Conservation (phyloP, 2,797 vertebrate species). For the Triplophysa bombifrons region DNA sequence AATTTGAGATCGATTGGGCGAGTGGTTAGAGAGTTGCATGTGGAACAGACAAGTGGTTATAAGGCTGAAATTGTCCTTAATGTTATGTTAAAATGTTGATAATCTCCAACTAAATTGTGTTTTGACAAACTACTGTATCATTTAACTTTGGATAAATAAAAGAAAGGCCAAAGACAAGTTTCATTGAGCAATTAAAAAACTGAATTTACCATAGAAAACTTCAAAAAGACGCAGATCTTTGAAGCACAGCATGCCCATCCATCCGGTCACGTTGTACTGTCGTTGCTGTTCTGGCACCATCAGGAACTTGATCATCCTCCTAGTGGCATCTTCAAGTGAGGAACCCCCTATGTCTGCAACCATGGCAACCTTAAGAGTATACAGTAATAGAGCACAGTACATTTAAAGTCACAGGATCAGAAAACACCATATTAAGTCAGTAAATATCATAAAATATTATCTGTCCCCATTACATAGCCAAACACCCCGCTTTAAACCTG, state of each 20-base stretch:
- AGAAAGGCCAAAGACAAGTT: slow-evolving; percentile 8
- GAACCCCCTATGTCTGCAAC: neutral
- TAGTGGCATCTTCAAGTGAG: slow-evolving; percentile 1
- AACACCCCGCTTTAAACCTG: neutral
- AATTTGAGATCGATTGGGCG: too few relatives aligned
- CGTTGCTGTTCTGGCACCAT: slow-evolving; percentile 10
- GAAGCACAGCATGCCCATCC: slow-evolving; percentile 2
- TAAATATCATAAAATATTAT: slow-evolving; percentile 15
- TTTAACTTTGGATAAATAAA: slow-evolving; percentile 1
- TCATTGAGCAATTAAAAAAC: slow-evolving; percentile 16
- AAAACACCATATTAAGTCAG: slow-evolving; percentile 7
- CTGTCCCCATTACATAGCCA: slow-evolving; percentile 11
- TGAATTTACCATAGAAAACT: slow-evolving; percentile 12
- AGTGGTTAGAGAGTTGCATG: too few relatives aligned
- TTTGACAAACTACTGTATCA: neutral
- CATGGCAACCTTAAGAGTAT: slow-evolving; percentile 15
- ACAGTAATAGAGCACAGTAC: slow-evolving; percentile 17
- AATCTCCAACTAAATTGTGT: neutral
- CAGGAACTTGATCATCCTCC: neutral
- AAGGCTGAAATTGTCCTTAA: too few relatives aligned
- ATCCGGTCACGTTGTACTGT: neutral
- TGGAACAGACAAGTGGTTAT: too few relatives aligned
- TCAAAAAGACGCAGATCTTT: slow-evolving; percentile 10
- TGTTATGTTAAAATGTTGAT: too few relatives aligned
- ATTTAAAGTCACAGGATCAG: slow-evolving; percentile 13